These are phyloP conservation scores for Fulmarus glacialis DNA, from an alignment of 2,113 vertebrate genomes.

Conservation along the genomic window DNA sequence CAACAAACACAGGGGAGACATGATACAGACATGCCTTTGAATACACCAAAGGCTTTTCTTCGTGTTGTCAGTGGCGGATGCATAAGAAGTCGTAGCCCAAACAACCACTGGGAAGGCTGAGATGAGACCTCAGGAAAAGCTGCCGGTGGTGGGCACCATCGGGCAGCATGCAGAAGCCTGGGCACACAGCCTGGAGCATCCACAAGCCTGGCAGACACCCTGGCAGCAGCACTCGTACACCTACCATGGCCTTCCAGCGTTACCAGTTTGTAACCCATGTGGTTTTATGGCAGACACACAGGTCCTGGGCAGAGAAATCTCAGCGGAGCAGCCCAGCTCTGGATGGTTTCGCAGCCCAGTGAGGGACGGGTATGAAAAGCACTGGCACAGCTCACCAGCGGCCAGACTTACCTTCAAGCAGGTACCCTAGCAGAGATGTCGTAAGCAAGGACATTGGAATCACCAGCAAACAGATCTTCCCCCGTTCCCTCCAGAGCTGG, in stretches of 20 bases:
- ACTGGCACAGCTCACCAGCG: background rate
- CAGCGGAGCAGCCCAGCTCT: background rate
- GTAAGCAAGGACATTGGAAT: background rate
- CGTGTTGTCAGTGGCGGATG: fast-evolving
- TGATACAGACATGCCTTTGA: fast-evolving
- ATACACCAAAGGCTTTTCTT: background rate
- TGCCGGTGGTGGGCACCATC: background rate
- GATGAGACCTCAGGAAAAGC: background rate
- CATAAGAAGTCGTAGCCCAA: background rate
- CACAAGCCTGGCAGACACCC: background rate
- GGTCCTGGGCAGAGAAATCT: background rate
- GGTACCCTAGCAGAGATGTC: background rate
- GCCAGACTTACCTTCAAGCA: background rate
- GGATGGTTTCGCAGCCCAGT: background rate
- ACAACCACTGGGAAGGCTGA: background rate
- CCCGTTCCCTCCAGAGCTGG: background rate
- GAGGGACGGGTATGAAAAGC: background rate
- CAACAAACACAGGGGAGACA: background rate
- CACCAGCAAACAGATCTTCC: background rate
- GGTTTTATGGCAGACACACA: background rate
- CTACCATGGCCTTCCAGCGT: background rate
- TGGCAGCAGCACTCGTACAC: background rate
- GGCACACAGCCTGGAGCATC: background rate
- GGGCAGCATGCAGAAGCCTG: background rate
- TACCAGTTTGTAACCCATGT: background rate